Base-by-base conservation (phyloP, 2,797 vertebrate genomes). In the Pitangus sulphuratus region DNA sequence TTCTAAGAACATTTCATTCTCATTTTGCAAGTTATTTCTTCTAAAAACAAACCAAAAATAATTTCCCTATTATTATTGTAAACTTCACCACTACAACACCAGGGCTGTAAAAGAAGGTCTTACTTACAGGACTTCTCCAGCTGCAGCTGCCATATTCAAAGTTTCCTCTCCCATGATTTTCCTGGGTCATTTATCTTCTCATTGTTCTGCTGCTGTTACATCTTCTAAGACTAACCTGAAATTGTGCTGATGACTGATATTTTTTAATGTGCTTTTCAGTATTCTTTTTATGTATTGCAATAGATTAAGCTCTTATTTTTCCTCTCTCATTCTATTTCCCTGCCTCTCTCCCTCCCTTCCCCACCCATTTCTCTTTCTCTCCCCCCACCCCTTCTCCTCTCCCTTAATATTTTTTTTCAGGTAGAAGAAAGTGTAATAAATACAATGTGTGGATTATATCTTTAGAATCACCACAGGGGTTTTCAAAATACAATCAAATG, bases 391-490 rank as follows among this genome's bases (percentile, higher is more conserved):
- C 37, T 24, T 4, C 4, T 5, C 4, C 8, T 8, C 6, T 11
- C 7, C 5, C 24, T 51, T 37, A 47, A 20, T 53, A 56, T 62
- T 68, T 62, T 25, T 12, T 12, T 14, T 39, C 39, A 89, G 86
- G 68, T 80, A 88, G 48, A 95, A 54, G 37, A 58, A 84, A 50
- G 25, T 45, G 57, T 57, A 91, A 94, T 48, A 77, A 93, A 86
- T 85, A 28, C 5, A 61, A 57, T 45, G 37, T 20, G 72, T 25
- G 39, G 87, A 77, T 86, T 77, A 37, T 33, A 83, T 64, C 37
- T 70, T 74, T 60, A 86, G 64, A 91, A 87, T 64, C 2, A 11
- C 42, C 33, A 69, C 1, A 6, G 17, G 69, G 50, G 26, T 33
- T 78, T 89, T 80, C 40, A 79, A 93, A 88, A 37, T 60, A 87